Evolutionary conservation across 2,888 invertebrate species (phyloP), one percentile per base, ranked within the genome.

Genomic region (Carcina quercana): DNA sequence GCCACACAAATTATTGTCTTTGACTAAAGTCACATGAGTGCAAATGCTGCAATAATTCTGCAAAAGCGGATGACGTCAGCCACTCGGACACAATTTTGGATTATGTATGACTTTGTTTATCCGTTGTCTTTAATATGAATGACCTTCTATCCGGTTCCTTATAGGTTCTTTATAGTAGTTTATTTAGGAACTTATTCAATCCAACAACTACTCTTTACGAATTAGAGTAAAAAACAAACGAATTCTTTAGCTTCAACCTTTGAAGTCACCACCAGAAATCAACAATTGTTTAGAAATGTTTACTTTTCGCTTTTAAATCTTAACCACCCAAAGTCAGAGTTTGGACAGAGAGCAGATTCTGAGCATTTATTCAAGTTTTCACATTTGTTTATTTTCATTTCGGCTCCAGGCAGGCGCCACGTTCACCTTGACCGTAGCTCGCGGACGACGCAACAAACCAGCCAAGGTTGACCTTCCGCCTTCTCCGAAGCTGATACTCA

Each of bases 371-470:
- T 62, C 53, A 53, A 45, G 48, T 57, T 57, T 56, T 45, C 44
- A 37, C 39, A 41, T 6, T 55, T 60, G 60, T 66, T 68, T 76
- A 71, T 69, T 66, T 72, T 62, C 53, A 47, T 50, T 51, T 41
- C 56, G 53, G 59, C 61, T 60, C 53, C 56, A 42, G 44, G 28
- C 52, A 46, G 72, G 67, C 71, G 71, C 65, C 62, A 43, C 30
- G 42, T 40, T 71, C 58, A 74, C 80, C 76, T 82, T 82, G 76
- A 74, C 71, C 70, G 67, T 41, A 53, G 64, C 50, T 53, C 46
- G 53, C 44, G 47, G 45, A 45, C 52, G 45, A 55, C 58, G 63
- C 58, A 62, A 59, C 47, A 58, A 59, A 71, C 70, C 58, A 60
- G 47, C 43, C 43, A 66, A 65, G 43, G 48, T 37, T 60, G 64